Conservation (phyloP, 2,888 invertebrate genomes). For the Steinernema carpocapsae region DNA sequence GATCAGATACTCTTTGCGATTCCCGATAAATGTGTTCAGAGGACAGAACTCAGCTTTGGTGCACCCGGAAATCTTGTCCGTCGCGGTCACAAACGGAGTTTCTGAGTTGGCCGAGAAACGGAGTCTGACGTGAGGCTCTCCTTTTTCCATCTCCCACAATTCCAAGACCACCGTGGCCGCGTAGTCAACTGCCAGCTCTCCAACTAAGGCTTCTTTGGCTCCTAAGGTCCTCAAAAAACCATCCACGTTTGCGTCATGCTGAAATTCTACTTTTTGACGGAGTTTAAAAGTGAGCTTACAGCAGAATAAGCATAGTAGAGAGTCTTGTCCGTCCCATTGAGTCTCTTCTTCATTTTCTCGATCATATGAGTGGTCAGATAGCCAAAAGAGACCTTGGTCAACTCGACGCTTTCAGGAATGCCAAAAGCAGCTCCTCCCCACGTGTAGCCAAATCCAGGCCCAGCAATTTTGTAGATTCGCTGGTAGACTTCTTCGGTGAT, state of each 20-base stretch:
- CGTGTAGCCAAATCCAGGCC: background rate
- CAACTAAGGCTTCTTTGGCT: conserved; percentile 33
- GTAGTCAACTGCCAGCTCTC: conserved; percentile 38
- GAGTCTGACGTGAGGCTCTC: background rate
- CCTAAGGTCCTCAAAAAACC: conserved; percentile 36
- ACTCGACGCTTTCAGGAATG: background rate
- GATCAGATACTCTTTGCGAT: background rate
- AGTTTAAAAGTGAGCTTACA: background rate
- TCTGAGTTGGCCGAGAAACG: conserved; percentile 3
- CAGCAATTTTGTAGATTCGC: background rate
- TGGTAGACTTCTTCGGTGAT: conserved; percentile 27
- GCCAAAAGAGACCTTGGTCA: background rate
- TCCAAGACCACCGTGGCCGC: conserved; percentile 40
- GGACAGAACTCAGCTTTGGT: background rate
- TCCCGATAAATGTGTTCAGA: background rate
- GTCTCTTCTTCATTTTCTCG: background rate
- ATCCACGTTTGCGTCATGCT: conserved; percentile 42
- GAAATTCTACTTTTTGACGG: background rate
- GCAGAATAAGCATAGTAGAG: conserved; percentile 22
- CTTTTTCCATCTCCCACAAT: conserved; percentile 36
- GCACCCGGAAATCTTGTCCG: background rate
- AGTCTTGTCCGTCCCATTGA: background rate
- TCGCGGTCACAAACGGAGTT: background rate
- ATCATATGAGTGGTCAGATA: background rate
- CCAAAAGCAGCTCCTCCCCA: conserved; percentile 33